phyloP scores from a whole-genome alignment of 2,888 invertebrate species.

The Pachliopta kotzebuea region DNA sequence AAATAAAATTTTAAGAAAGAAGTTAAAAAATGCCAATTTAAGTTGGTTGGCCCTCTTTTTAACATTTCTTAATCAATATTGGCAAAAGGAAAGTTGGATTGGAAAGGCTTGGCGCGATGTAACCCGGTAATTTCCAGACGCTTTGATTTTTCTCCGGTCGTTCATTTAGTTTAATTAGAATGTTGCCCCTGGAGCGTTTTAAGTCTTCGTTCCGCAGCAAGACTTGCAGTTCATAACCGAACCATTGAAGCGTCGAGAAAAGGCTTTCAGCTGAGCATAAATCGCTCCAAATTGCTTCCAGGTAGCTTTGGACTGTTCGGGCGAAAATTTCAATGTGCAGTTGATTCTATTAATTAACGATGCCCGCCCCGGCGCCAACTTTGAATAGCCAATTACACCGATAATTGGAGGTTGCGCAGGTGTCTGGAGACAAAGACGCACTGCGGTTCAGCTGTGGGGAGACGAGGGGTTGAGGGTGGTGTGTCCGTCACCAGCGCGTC shows the following conservation, averaged over 20 bases:
- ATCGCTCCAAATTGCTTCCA: slow-evolving; percentile 44
- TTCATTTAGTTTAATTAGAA: slow-evolving; percentile 25
- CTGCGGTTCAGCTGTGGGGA: no score
- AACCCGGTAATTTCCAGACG: slow-evolving; percentile 8
- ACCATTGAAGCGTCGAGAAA: slow-evolving; percentile 38
- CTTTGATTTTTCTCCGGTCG: slow-evolving; percentile 11
- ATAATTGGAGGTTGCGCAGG: slow-evolving; percentile 76
- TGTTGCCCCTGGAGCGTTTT: slow-evolving; percentile 27
- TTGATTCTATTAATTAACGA: slow-evolving; percentile 75
- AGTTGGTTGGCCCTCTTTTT: background rate
- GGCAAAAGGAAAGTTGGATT: slow-evolving; percentile 2
- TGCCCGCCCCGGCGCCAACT: slow-evolving; percentile 66
- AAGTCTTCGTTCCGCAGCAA: slow-evolving; percentile 25
- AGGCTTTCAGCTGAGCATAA: slow-evolving; percentile 48
- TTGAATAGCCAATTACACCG: slow-evolving; percentile 78
- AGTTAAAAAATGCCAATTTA: no score
- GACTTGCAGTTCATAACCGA: slow-evolving; percentile 39
- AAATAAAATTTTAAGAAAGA: no score
- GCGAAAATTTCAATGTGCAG: slow-evolving; percentile 75
- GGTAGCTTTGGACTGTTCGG: slow-evolving; percentile 51
- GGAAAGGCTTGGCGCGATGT: background rate
- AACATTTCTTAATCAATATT: background rate
- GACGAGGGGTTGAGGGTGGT: slow-evolving; percentile 5
- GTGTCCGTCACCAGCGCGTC: slow-evolving; percentile 16
- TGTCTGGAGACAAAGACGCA: slow-evolving; percentile 62